These are phyloP conservation scores for Bellardia pandia DNA, from an alignment of 2,888 invertebrate species.

Conservation along the genomic window DNA sequence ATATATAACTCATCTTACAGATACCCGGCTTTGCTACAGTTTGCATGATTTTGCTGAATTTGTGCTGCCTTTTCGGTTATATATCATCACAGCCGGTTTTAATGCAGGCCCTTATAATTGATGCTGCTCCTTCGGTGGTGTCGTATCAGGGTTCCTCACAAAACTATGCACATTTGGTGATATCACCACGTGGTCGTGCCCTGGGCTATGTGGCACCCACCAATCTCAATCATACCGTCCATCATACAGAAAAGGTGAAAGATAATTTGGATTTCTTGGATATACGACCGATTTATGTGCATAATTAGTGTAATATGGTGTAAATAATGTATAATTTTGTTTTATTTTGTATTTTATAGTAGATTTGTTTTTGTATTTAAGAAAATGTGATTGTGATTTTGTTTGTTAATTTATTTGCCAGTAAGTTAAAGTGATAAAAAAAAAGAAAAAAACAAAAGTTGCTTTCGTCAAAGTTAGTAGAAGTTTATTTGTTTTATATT, in stretches of 20 bases:
- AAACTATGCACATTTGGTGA: slow-evolving; percentile 80
- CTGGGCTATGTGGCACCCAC: slow-evolving; percentile 81
- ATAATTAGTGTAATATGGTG: slow-evolving; percentile 33
- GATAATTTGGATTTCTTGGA: slow-evolving; percentile 74
- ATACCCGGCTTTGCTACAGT: neutral
- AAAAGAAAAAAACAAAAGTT: neutral
- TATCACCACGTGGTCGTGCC: slow-evolving; percentile 81
- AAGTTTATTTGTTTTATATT: too few species aligned
- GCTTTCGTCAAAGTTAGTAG: neutral
- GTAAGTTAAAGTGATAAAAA: slow-evolving; percentile 15
- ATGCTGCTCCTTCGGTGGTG: slow-evolving; percentile 80
- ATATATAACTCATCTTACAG: slow-evolving; percentile 24
- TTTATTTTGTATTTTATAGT: slow-evolving; percentile 27
- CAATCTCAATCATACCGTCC: slow-evolving; percentile 79
- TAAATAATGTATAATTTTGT: slow-evolving; percentile 12
- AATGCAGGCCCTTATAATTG: slow-evolving; percentile 76
- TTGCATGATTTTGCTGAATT: slow-evolving; percentile 40
- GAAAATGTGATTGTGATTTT: neutral
- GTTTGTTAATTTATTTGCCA: slow-evolving; percentile 1
- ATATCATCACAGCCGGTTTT: slow-evolving; percentile 50
- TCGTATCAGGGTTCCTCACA: slow-evolving; percentile 81
- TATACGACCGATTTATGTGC: slow-evolving; percentile 78
- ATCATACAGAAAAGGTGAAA: slow-evolving; percentile 74
- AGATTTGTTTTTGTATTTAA: neutral
- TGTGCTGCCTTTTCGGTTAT: slow-evolving; percentile 13